These are phyloP conservation scores for Anabas testudineus DNA, from an alignment of 2,797 vertebrate genomes.

Conservation along the genomic window DNA sequence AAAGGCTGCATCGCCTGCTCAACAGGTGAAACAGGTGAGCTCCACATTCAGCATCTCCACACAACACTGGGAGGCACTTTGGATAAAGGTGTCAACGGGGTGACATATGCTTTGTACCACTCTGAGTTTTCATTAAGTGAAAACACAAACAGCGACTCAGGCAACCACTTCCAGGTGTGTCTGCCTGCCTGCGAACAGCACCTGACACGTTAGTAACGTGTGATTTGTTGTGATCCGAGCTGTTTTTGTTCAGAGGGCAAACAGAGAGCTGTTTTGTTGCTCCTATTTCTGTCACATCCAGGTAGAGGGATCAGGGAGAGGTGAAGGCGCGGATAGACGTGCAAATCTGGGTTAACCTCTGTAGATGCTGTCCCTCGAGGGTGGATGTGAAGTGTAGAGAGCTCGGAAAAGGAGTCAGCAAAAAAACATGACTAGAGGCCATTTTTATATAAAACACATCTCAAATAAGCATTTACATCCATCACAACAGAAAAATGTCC, in stretches of 20 bases:
- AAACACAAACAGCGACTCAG: conserved; percentile 11
- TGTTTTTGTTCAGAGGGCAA: conserved; percentile 18
- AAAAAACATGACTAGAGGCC: conserved; percentile 7
- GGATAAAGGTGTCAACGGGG: conserved; percentile 46
- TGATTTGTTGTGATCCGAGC: conserved; percentile 38
- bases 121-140: background rate
- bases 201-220: conserved; percentile 6
- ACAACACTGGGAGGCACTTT: background rate
- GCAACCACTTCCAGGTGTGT: conserved; percentile 68
- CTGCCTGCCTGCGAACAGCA: conserved; percentile 31
- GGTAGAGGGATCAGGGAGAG: conserved; percentile 63
- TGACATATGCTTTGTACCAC: conserved; percentile 52
- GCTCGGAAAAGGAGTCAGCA: conserved; percentile 33
- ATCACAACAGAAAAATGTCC: background rate
- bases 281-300: conserved; percentile 74
- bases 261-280: conserved; percentile 20
- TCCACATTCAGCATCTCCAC: background rate
- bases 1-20: background rate
- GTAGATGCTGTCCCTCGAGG: conserved; percentile 71
- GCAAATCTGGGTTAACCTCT: conserved; percentile 79
- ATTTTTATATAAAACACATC: background rate
- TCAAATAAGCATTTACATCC: background rate
- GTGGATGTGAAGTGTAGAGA: conserved; percentile 14
- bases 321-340: conserved; percentile 62
- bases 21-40: conserved; percentile 42